Conservation (phyloP, 1,140 invertebrate species). For the Lepidurus packardi region DNA sequence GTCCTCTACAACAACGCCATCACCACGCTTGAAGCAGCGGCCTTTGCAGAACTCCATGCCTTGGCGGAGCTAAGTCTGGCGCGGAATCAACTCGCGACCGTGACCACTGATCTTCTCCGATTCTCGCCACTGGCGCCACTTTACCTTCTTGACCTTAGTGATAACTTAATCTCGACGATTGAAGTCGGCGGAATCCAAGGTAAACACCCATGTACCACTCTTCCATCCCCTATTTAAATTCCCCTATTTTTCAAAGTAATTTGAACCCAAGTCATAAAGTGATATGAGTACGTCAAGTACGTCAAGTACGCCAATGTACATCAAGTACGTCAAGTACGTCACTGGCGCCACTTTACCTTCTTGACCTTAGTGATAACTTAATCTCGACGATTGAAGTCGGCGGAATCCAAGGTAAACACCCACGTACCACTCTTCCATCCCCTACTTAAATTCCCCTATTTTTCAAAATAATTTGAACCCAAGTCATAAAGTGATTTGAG, state of each 20-base stretch:
- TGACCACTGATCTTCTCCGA: background rate
- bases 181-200: background rate
- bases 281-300: too few relatives aligned
- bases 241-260: too few relatives aligned
- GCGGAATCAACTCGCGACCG: background rate
- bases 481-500: too few relatives aligned
- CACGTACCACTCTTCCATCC: too few relatives aligned
- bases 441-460: too few relatives aligned
- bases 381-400: background rate
- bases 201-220: background rate
- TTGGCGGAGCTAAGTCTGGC: background rate
- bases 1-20: background rate
- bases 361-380: background rate
- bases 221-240: too few relatives aligned
- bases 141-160: background rate
- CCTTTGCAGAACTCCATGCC: background rate
- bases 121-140: conserved; percentile 1
- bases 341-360: background rate
- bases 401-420: background rate
- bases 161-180: background rate
- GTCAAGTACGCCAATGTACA: too few relatives aligned
- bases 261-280: too few relatives aligned
- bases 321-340: too few relatives aligned
- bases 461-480: too few relatives aligned
- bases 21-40: background rate